Base-by-base conservation (phyloP, 1,140 invertebrate species). In the Solenopsis fugax region DNA sequence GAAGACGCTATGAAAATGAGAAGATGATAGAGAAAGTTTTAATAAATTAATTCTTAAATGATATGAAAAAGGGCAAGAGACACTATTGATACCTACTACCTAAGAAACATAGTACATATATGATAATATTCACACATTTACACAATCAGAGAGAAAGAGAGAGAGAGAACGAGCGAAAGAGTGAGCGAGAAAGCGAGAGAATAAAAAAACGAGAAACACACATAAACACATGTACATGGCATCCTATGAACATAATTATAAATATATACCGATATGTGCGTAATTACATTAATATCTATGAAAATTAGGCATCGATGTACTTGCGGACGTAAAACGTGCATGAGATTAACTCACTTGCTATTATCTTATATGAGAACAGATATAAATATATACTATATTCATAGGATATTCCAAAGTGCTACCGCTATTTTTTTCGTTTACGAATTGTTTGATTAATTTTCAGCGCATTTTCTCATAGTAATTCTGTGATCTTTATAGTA, bases 11-110 rank as follows among this genome's bases (percentile, higher is more conserved):
- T 87, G 75, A 89, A 89, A 89, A 92, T 89, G 54, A 16, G 87
- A 91, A 91, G 80, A 92, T 86, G 90, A 89, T 90, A 92, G 89
- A 92, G 89, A 93, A 93, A 93, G 91, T 93, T 93, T 93, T 92
- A 92, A 93, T 90, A 91, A 92, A 94, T 91, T 92, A 91, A 92
- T 90, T 93, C 90, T 86, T 91, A 92, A 92, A 92, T 84, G 81
- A 92, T 87, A 85, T 21, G n/a, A 69, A 48, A 69, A 69, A 24
- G 45, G n/a, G 89, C 67, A 90, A 80, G 67, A 90, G 71, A 91
- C 78, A 89, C 82, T 91, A 90, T 88, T 85, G 62, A 88, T 89
- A 90, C 85, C 76, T 91, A 89, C 18, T 88, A 91, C 88, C 88
- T 90, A 90, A 81, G 64, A 50, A 72, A 89, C 85, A 80, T 89